Base-by-base conservation (phyloP, 2,113 vertebrate species). In the Scolopax mira region DNA sequence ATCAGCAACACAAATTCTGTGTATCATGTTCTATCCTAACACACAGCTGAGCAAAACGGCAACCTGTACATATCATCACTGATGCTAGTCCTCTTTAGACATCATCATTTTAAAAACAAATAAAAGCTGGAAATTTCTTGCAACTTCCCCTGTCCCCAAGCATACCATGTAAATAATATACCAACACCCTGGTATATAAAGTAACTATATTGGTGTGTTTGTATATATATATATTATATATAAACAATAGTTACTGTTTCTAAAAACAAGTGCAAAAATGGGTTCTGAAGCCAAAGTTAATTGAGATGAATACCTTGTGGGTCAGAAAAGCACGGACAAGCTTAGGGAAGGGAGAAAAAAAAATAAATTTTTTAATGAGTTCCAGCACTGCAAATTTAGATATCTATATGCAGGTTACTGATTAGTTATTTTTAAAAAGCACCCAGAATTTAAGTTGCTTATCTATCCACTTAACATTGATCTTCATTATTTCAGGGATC, bases 371-470 rank as follows among this genome's bases (percentile, higher is more conserved):
- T 66, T 37, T 28, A 10, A 65, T 16, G 21, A 16, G 15, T 66
- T 93, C 46, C 46, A 75, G 55, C n/a, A 72, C 18, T 31, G 31
- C 13, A 77, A 39, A 33, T 60, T 83, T 80, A 91, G 62, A 25
- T 58, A 75, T 74, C 49, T 24, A 69, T 70, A 62, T 11, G 39
- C 48, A 88, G 25, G 33, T 92, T 88, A 92, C 30, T 60, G 60
- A 93, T 84, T 61, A 86, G 73, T 46, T 80, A 48, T 49, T 93
- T 92, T 54, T 33, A 80, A 86, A 93, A 91, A 81, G 61, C 44
- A 66, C 3, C 4, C 75, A 85, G n/a, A 85, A 91, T 84, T 83
- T 71, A 67, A 85, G 16, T 72, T 75, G 57, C 35, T 72, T 79
- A 69, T 94, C 51, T 85, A 12, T 8, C 48, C 25, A 37, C 44